A percentile compares a stretch with the other conserved stretches of the same genome.
Evolutionary conservation across 1,140 invertebrate genomes (phyloP).

Genomic region (Drosophila persimilis): DNA sequence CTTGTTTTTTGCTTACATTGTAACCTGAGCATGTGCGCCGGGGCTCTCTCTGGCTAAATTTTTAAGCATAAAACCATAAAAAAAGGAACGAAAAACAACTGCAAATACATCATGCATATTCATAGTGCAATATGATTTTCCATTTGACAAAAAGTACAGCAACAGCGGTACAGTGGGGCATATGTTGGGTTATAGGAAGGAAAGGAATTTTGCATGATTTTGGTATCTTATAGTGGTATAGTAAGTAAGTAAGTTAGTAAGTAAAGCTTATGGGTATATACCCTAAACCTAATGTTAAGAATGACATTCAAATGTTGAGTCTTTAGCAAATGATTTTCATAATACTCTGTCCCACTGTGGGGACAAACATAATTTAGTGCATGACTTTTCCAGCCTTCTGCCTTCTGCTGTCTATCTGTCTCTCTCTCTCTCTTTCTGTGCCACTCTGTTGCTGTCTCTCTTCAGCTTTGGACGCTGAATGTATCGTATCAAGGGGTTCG

Average conservation of each 20-base stretch:
- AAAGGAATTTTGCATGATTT: too few species aligned
- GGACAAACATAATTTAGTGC: slow-evolving; percentile 71
- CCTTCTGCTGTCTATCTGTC: slow-evolving; percentile 28
- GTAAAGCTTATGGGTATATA: too few species aligned
- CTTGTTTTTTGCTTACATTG: slow-evolving; percentile 55
- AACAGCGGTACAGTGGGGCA: slow-evolving; percentile 43
- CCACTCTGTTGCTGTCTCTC: not conserved
- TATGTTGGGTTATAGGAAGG: not conserved
- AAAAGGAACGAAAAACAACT: slow-evolving; percentile 53
- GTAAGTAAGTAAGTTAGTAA: too few species aligned
- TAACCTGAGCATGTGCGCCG: slow-evolving; percentile 59
- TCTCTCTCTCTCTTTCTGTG: not conserved
- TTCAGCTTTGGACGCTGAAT: slow-evolving; percentile 13
- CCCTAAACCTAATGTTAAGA: too few species aligned
- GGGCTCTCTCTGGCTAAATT: slow-evolving; percentile 51
- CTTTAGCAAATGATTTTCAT: too few species aligned
- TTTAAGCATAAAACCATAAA: slow-evolving; percentile 77
- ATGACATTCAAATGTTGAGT: too few species aligned
- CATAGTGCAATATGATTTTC: slow-evolving; percentile 74
- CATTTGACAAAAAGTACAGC: slow-evolving; percentile 73
- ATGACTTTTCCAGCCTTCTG: slow-evolving; percentile 56
- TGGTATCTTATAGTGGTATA: too few species aligned
- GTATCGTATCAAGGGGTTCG: slow-evolving; percentile 39
- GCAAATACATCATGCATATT: slow-evolving; percentile 79
- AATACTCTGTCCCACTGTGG: slow-evolving; percentile 41